phyloP scores from a whole-genome alignment of 2,888 invertebrate genomes.

The Tachina grossa region DNA sequence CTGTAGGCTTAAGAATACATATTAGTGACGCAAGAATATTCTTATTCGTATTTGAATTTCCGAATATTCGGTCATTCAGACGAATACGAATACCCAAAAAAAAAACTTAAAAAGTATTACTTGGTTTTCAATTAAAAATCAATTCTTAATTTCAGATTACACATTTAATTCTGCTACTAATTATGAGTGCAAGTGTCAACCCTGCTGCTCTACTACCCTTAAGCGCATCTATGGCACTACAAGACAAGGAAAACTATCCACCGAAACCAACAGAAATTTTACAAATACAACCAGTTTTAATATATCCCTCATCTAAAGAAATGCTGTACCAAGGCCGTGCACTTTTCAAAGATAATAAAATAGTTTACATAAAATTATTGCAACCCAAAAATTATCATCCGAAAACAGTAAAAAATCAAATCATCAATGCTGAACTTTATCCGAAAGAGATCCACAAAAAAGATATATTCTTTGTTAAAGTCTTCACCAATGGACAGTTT shows the following conservation, averaged over 20 bases:
- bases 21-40: no score
- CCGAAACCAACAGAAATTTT: constrained; percentile 77
- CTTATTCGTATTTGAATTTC: no score
- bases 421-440: constrained; percentile 61
- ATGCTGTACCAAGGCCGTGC: constrained; percentile 74
- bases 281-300: constrained; percentile 77
- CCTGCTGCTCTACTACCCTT: constrained; percentile 35
- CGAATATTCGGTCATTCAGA: no score
- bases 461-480: constrained; percentile 80
- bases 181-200: constrained; percentile 6
- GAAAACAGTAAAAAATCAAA: constrained; percentile 72
- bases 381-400: constrained; percentile 77
- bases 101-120: no score
- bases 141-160: constrained; percentile 42
- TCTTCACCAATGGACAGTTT: constrained; percentile 78
- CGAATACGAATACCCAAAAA: no score
- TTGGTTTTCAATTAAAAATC: not conserved
- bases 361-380: constrained; percentile 78
- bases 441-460: constrained; percentile 74
- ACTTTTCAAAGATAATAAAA: constrained; percentile 73
- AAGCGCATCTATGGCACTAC: not conserved
- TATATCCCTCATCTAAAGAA: constrained; percentile 75
- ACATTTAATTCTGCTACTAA: constrained; percentile 18
- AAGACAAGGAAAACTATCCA: constrained; percentile 56
- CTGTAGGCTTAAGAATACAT: no score